Evolutionary conservation across 2,888 invertebrate genomes (phyloP).

Genomic region (Tetranychus truncatus): DNA sequence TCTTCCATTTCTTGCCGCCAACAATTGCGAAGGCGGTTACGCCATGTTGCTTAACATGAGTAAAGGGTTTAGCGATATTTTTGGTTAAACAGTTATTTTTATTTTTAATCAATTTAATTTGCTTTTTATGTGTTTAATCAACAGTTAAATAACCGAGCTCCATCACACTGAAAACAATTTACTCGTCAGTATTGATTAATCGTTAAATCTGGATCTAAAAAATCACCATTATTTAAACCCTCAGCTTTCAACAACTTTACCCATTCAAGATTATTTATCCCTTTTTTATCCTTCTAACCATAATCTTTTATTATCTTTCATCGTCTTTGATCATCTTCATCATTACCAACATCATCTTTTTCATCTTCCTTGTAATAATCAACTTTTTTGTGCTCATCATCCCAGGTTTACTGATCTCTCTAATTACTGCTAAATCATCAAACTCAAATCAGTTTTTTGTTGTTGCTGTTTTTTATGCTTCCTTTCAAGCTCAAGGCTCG

Average conservation of each 20-base stretch:
- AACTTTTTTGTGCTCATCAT: too few species aligned
- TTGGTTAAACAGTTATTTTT: too few species aligned
- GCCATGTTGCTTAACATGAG: too few species aligned
- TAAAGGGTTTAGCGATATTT: too few species aligned
- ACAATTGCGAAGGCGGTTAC: too few species aligned
- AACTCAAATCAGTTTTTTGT: background rate
- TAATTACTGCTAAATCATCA: background rate
- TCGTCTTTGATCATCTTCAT: background rate
- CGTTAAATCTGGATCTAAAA: background rate
- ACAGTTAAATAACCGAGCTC: too few species aligned
- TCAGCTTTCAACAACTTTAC: background rate
- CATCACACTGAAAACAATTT: too few species aligned
- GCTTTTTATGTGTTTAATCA: too few species aligned
- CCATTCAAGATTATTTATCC: background rate
- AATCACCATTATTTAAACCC: background rate
- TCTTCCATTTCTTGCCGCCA: too few species aligned
- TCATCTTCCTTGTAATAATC: background rate
- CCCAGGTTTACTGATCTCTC: background rate
- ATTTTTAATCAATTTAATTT: too few species aligned
- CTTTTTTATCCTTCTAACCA: background rate
- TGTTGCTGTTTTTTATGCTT: too few species aligned
- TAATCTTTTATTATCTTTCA: background rate
- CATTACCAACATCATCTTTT: background rate
- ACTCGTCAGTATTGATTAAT: background rate
- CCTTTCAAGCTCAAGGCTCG: too few species aligned